phyloP scores from a whole-genome alignment of 2,113 vertebrate species.

The Paramormyrops kingsleyae region DNA sequence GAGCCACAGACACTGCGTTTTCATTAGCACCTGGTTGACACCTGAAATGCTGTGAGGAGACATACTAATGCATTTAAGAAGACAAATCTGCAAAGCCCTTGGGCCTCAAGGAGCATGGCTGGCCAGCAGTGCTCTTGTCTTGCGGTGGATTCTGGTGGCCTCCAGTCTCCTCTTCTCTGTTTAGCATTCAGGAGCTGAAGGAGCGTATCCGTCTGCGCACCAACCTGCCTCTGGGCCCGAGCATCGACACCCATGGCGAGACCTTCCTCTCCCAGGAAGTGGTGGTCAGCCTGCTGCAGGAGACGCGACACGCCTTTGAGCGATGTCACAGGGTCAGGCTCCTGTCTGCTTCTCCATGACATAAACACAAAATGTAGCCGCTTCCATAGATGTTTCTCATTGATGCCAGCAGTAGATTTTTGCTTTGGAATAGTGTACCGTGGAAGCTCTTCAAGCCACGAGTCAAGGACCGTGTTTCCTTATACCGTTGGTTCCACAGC shows the following conservation, averaged over 20 bases:
- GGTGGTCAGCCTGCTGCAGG: conserved; percentile 93
- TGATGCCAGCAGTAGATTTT: background rate
- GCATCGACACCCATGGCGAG: conserved; percentile 95
- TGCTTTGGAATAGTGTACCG: background rate
- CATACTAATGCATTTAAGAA: background rate
- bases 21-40: background rate
- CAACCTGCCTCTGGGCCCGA: conserved; percentile 85
- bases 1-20: background rate
- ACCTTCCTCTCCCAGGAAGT: conserved; percentile 95
- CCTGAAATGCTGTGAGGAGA: background rate
- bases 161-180: background rate
- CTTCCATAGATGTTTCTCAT: background rate
- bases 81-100: background rate
- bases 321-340: conserved; percentile 83
- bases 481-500: conserved; percentile 53
- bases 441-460: background rate
- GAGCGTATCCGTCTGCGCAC: conserved; percentile 91
- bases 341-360: background rate
- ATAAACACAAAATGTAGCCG: background rate
- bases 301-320: conserved; percentile 96
- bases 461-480: background rate
- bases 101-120: background rate
- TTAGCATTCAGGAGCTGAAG: conserved; percentile 94
- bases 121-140: background rate
- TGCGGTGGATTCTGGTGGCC: background rate